Evolutionary conservation across 1,140 invertebrate genomes (phyloP).

Genomic region (Coptotermes formosanus): DNA sequence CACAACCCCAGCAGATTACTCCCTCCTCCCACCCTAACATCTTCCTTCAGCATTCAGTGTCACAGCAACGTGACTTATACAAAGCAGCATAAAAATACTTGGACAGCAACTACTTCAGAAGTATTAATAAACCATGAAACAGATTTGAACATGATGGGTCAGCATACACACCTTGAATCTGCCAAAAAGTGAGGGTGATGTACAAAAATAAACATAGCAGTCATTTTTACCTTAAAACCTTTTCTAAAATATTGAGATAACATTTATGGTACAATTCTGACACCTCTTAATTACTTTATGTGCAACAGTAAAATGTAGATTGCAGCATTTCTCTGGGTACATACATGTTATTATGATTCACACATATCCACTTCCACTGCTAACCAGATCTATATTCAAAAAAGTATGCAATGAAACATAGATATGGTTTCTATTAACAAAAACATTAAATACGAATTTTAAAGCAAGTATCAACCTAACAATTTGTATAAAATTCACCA

Average conservation of each 20-base stretch:
- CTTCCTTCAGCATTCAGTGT: not conserved
- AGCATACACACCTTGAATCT: not conserved
- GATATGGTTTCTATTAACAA: not conserved
- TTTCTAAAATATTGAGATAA: not conserved
- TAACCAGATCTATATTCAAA: conserved; percentile 9
- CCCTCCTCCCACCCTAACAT: not conserved
- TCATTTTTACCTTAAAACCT: not conserved
- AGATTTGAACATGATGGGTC: not conserved
- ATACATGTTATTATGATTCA: not conserved
- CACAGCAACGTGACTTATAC: not conserved
- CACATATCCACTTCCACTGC: conserved; percentile 3
- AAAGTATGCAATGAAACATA: not conserved
- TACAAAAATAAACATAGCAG: conserved; percentile 14
- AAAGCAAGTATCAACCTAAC: not conserved
- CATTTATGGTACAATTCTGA: conserved; percentile 15
- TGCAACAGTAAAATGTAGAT: conserved; percentile 7
- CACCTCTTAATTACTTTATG: conserved; percentile 4
- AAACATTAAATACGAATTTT: not conserved
- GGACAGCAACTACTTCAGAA: not conserved
- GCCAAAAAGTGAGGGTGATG: conserved; percentile 12
- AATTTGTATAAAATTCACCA: not conserved
- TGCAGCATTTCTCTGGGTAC: not conserved
- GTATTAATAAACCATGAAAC: not conserved
- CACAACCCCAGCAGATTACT: not conserved
- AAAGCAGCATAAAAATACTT: not conserved